Evolutionary conservation across 2,888 invertebrate genomes (phyloP).

Genomic region (Enchytraeus crypticus): DNA sequence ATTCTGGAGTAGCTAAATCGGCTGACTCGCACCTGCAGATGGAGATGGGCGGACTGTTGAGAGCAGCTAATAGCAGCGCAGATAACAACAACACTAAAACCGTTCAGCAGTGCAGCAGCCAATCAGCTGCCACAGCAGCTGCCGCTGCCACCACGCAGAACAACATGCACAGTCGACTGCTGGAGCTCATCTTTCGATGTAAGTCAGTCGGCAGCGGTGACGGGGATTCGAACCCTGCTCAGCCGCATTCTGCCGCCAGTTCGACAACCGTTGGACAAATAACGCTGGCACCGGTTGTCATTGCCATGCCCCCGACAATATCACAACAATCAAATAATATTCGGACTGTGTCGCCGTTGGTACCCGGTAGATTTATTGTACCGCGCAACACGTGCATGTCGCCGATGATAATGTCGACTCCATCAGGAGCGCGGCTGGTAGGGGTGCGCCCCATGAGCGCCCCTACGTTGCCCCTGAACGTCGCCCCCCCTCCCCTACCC

Average conservation of each 20-base stretch:
- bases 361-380: too few relatives aligned
- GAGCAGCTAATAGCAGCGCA: not conserved
- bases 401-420: too few relatives aligned
- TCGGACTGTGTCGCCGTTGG: too few relatives aligned
- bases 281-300: too few relatives aligned
- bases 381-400: too few relatives aligned
- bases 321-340: too few relatives aligned
- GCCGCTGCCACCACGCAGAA: not conserved
- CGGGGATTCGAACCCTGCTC: too few relatives aligned
- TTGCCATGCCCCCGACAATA: too few relatives aligned
- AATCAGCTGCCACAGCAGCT: not conserved
- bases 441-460: not conserved
- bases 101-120: not conserved
- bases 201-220: not conserved
- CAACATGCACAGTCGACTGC: not conserved
- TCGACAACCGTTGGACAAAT: too few relatives aligned
- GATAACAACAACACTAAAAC: conserved; percentile 4
- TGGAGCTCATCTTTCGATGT: conserved; percentile 4
- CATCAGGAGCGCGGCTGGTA: not conserved
- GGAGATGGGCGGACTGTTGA: not conserved
- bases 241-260: too few relatives aligned
- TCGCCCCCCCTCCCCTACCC: not conserved
- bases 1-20: not conserved
- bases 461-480: not conserved
- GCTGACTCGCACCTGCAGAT: not conserved